These are phyloP conservation scores for Ceuthmochares aereus DNA, from an alignment of 2,113 vertebrate genomes.

Conservation along the genomic window DNA sequence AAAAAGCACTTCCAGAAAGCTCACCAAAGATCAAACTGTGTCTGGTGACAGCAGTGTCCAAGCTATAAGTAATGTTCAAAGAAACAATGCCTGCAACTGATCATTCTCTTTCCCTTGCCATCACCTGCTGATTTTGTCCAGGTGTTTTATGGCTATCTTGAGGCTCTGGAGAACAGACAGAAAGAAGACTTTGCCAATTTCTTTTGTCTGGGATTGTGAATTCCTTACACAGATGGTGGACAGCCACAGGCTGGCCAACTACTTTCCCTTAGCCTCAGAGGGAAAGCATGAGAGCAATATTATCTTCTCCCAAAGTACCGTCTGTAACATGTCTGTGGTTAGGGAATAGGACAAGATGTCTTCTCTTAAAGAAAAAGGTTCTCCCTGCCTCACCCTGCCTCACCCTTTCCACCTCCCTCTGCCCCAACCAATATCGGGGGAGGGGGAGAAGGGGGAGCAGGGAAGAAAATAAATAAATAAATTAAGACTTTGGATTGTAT, in stretches of 20 bases:
- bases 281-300: slow-evolving; percentile 46
- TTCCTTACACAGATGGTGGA: slow-evolving; percentile 89
- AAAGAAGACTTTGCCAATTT: slow-evolving; percentile 83
- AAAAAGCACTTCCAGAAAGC: slow-evolving; percentile 84
- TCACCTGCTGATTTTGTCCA: slow-evolving; percentile 92
- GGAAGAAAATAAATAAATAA: neutral
- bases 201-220: slow-evolving; percentile 86
- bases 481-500: neutral
- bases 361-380: neutral
- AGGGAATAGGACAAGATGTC: slow-evolving; percentile 32
- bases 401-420: no score
- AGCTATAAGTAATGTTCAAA: slow-evolving; percentile 92
- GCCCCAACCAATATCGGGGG: neutral
- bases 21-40: slow-evolving; percentile 90
- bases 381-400: neutral
- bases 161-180: slow-evolving; percentile 86
- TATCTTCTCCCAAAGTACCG: slow-evolving; percentile 45
- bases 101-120: slow-evolving; percentile 83
- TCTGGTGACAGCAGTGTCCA: slow-evolving; percentile 90
- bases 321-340: slow-evolving; percentile 50
- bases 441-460: neutral
- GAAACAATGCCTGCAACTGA: slow-evolving; percentile 84
- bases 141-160: slow-evolving; percentile 89
- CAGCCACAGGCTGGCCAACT: slow-evolving; percentile 78
- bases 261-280: slow-evolving; percentile 69